Base-by-base conservation (phyloP, 1,140 invertebrate species). In the Planococcus citri region DNA sequence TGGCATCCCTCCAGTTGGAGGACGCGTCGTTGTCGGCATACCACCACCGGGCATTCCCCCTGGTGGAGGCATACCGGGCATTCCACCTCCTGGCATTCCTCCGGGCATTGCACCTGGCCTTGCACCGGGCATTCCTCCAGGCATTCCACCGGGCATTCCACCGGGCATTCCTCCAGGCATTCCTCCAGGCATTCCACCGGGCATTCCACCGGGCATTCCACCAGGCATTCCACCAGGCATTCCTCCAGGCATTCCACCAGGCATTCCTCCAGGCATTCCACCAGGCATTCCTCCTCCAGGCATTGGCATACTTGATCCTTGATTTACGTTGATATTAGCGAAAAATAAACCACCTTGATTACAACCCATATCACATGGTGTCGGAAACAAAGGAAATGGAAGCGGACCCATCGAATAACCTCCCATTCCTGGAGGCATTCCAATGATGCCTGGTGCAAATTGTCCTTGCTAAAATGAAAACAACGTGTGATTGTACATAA, bases 241-340 rank as follows among this genome's bases (percentile, higher is more conserved):
- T 41, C 29, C 41, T 69, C 68, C 68, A 57, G 60, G 57, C 57
- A 58, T 41, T 9, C 38, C 57, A 21, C 69, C 69, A 24, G 69
- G 69, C 33, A 57, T 58, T 8, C 33, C 38, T 58, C 69, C 69
- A 17, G 33, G 33, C 33, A 69, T 57, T 57, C 69, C 69, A 6
- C 68, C 68, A 1, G 69, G 69, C 69, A 69, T 69, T 22, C 69
- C 69, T 1, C 68, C 68, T 27, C 68, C 68, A 2, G 68, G 68
- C 68, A 27, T 69, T 27, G 10, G 24, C 4, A 27, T 8, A 4
- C 8, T 12, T 27, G 21, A 24, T 24, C 38, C n/a, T 14, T 64
- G 21, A 24, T 24, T 64, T 3, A 64, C 24, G 22, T 24, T 27
- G 17, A 64, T 64, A 25, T 22, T 24, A 2, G 60, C 60, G 25